Conservation (phyloP, 1,140 invertebrate genomes). For the Lordiphosa clarofinis region DNA sequence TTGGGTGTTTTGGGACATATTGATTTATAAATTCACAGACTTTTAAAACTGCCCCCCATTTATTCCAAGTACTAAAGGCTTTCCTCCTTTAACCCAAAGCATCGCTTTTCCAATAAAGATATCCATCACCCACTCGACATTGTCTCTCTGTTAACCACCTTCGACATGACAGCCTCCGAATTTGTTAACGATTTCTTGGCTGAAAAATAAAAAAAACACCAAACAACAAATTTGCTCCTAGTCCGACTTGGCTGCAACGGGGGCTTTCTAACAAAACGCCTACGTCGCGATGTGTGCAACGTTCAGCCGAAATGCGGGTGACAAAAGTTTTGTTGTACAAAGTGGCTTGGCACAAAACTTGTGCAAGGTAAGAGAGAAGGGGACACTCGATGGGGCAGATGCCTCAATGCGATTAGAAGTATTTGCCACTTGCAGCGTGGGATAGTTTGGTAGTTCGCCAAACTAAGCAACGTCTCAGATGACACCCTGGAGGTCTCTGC, state of each 20-base stretch:
- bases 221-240: constrained; percentile 32
- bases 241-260: constrained; percentile 31
- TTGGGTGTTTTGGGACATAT: too few species aligned
- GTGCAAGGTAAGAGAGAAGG: neutral
- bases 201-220: constrained; percentile 17
- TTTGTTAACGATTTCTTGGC: constrained; percentile 38
- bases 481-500: neutral
- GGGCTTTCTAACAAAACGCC: constrained; percentile 33
- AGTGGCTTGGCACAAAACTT: constrained; percentile 24
- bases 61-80: too few species aligned
- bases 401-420: constrained; percentile 27
- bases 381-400: constrained; percentile 20
- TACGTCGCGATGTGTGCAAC: constrained; percentile 30
- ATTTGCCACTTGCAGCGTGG: too few species aligned
- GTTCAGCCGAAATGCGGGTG: constrained; percentile 29
- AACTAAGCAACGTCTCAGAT: constrained; percentile 17
- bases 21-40: too few species aligned
- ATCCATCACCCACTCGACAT: constrained; percentile 31
- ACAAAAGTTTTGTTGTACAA: constrained; percentile 47
- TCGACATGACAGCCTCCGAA: constrained; percentile 42
- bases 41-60: too few species aligned
- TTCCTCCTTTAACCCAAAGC: neutral
- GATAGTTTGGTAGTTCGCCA: neutral
- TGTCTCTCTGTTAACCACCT: constrained; percentile 17
- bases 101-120: constrained; percentile 33